Percentiles rank a stretch among this genome's conserved stretches.
phyloP scores from a whole-genome alignment of 2,797 vertebrate species.

The Hylomyscus alleni region DNA sequence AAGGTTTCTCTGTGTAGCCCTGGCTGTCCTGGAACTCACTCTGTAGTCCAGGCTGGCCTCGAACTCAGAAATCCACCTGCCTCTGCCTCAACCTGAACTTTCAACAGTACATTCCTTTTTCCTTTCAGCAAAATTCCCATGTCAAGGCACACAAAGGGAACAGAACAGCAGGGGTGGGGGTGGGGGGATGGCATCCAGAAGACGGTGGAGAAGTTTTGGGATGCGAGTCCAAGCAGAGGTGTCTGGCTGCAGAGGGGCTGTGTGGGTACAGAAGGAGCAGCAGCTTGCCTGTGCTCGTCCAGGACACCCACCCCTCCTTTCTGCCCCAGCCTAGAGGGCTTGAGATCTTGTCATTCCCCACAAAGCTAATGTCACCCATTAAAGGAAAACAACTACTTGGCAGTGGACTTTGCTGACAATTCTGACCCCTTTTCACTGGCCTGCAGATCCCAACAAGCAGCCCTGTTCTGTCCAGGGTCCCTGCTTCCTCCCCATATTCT shows the following conservation, averaged over 20 bases:
- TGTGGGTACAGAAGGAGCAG: background rate
- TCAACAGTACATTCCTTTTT: constrained; percentile 44
- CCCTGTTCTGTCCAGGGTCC: background rate
- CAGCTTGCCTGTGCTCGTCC: background rate
- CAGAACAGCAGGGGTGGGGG: background rate
- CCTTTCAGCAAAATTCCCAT: constrained; percentile 47
- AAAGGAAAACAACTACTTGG: background rate
- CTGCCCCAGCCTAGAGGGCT: background rate
- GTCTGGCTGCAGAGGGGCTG: background rate
- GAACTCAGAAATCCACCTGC: no score
- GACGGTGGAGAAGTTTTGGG: background rate
- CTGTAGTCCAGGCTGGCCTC: no score
- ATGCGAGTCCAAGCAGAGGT: background rate
- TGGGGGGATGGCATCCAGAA: background rate
- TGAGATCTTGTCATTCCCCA: background rate
- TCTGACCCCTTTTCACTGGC: background rate
- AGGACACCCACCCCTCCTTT: background rate
- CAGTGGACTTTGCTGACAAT: background rate
- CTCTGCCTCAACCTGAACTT: constrained; percentile 25
- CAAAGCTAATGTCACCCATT: background rate
- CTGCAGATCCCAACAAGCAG: background rate
- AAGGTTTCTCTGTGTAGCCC: no score
- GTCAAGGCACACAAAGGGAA: constrained; percentile 43
- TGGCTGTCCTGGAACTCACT: no score
- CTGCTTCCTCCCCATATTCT: background rate